Conservation (phyloP, 2,113 vertebrate species). For the Ailuropoda melanoleuca region DNA sequence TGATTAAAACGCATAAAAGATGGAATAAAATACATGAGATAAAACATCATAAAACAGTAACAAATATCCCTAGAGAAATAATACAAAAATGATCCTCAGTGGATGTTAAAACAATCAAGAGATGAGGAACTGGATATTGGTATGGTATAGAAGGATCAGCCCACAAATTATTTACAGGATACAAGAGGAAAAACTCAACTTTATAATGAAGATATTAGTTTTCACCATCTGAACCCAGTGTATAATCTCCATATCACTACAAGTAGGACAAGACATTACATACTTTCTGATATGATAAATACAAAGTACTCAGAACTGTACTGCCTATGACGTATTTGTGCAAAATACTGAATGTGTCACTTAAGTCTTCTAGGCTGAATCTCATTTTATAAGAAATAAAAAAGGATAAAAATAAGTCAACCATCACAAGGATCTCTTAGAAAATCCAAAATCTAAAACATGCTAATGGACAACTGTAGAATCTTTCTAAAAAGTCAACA, state of each 20-base stretch:
- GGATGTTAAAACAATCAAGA: background rate
- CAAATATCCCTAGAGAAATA: background rate
- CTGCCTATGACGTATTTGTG: background rate
- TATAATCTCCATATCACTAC: background rate
- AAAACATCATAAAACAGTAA: background rate
- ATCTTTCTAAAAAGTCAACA: background rate
- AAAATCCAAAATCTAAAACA: conserved; percentile 11
- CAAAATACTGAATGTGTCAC: background rate
- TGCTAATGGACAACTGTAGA: background rate
- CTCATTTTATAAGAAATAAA: conserved; percentile 5
- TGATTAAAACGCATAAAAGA: background rate
- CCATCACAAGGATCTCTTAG: background rate
- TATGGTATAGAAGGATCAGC: background rate
- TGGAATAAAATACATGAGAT: background rate
- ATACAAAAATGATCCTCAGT: background rate
- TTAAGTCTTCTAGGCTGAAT: background rate
- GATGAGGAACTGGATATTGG: background rate
- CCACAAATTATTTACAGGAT: background rate
- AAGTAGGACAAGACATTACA: background rate
- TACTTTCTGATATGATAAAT: background rate
- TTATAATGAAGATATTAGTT: background rate
- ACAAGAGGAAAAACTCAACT: background rate
- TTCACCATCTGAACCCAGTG: background rate
- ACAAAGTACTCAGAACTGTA: background rate
- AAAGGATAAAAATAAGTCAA: background rate